phyloP scores from a whole-genome alignment of 2,797 vertebrate genomes.

The Pseudochirops cupreus region DNA sequence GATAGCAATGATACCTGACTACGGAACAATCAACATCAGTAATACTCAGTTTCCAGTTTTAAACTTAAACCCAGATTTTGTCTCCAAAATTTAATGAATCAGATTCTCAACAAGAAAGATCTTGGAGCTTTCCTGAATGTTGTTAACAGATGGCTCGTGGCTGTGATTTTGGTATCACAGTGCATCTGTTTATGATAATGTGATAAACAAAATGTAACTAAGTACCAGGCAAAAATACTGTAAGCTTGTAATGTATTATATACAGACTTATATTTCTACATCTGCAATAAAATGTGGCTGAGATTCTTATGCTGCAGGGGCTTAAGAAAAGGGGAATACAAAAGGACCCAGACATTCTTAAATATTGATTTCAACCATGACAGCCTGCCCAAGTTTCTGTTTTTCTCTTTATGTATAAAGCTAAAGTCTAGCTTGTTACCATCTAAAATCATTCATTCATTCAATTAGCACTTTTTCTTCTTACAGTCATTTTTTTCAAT shows the following conservation, averaged over 20 bases:
- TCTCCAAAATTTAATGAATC: conserved; percentile 42
- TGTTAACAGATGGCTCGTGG: conserved; percentile 41
- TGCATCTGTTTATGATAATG: conserved; percentile 15
- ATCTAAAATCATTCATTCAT: not conserved
- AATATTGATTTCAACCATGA: not conserved
- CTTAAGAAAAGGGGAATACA: not conserved
- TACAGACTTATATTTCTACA: not conserved
- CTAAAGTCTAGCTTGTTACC: conserved; percentile 6
- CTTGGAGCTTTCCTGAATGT: not conserved
- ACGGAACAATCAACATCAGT: not conserved
- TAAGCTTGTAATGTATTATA: not conserved
- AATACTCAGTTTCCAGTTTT: not conserved
- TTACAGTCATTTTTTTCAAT: not conserved
- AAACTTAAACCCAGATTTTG: not conserved
- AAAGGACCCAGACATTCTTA: not conserved
- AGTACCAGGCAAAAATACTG: not conserved
- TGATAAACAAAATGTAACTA: conserved; percentile 41
- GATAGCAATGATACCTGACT: not conserved
- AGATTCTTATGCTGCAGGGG: not conserved
- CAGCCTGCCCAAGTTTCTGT: not conserved
- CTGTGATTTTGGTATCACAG: conserved; percentile 44
- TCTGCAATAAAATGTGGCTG: not conserved
- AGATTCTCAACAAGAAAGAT: conserved; percentile 56
- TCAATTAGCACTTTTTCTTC: not conserved
- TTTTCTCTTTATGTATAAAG: not conserved